These are phyloP conservation scores for Ceriagrion tenellum DNA, from an alignment of 2,888 invertebrate species.

Conservation along the genomic window DNA sequence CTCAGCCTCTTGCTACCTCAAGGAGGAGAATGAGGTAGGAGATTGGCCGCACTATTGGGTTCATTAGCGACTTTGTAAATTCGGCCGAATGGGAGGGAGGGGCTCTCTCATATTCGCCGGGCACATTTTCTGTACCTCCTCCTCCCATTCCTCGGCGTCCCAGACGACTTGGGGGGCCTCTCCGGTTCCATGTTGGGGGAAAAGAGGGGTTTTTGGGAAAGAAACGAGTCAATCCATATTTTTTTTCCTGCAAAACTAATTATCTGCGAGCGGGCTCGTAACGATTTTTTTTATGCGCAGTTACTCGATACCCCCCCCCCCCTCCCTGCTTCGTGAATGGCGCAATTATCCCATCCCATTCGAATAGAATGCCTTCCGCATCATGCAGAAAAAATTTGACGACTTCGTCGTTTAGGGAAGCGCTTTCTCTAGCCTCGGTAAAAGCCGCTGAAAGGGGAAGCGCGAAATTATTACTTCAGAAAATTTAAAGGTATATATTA, in stretches of 20 bases:
- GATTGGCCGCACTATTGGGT: constrained; percentile 39
- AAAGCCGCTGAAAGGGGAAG: background rate
- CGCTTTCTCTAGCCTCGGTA: too few species aligned
- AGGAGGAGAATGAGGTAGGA: constrained; percentile 29
- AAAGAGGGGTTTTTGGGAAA: background rate
- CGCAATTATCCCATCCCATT: background rate
- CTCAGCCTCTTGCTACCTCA: background rate
- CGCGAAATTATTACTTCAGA: background rate
- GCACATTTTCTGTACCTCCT: background rate
- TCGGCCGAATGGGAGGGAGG: background rate
- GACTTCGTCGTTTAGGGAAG: background rate
- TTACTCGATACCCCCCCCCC: background rate
- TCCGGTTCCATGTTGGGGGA: background rate
- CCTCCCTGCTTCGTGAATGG: background rate
- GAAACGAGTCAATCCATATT: background rate
- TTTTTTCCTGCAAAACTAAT: background rate
- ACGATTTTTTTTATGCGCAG: background rate
- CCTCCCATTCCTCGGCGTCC: background rate
- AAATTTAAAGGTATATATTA: too few species aligned
- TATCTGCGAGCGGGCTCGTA: background rate
- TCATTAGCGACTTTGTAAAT: constrained; percentile 39
- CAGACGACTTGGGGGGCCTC: background rate
- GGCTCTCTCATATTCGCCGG: background rate
- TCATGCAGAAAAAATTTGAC: background rate
- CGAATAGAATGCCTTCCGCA: background rate